Percentiles rank a stretch among this genome's conserved stretches.
phyloP scores from a whole-genome alignment of 2,888 invertebrate genomes.

The Podotricha telesiphe region DNA sequence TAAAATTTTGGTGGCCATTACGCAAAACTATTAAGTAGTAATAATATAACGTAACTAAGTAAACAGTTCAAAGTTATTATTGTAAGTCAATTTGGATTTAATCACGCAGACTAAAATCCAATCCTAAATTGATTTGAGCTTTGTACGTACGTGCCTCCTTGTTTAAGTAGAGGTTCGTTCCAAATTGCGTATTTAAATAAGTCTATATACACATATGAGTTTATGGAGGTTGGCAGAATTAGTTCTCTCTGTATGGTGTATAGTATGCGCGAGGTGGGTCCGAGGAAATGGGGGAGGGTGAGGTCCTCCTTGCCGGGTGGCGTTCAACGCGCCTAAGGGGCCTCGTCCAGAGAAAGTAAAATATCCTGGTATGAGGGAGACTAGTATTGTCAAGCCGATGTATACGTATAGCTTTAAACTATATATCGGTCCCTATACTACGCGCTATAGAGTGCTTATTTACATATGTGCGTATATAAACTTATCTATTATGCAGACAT shows the following conservation, averaged over 20 bases:
- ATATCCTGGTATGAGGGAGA: constrained; percentile 82
- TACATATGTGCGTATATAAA: constrained; percentile 77
- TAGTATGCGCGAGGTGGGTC: constrained; percentile 76
- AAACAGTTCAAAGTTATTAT: constrained; percentile 31
- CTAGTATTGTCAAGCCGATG: constrained; percentile 82
- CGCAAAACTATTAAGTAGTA: constrained; percentile 22
- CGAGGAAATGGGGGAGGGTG: constrained; percentile 51
- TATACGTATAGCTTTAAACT: constrained; percentile 83
- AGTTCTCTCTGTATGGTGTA: constrained; percentile 79
- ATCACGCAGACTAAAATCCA: constrained; percentile 66
- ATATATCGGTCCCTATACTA: constrained; percentile 76
- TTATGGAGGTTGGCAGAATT: constrained; percentile 79
- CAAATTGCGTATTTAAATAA: constrained; percentile 81
- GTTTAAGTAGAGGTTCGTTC: constrained; percentile 57
- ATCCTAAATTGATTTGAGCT: constrained; percentile 71
- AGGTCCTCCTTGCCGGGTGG: constrained; percentile 57
- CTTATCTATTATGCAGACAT: constrained; percentile 82
- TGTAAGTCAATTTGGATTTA: constrained; percentile 56
- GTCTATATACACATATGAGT: constrained; percentile 70
- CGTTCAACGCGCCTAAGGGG: constrained; percentile 74
- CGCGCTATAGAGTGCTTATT: constrained; percentile 75
- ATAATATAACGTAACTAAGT: constrained; percentile 8
- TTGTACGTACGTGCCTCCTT: constrained; percentile 53
- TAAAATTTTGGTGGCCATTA: too few species aligned
- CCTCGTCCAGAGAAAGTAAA: constrained; percentile 83